These are phyloP conservation scores for Acanthoscelides obtectus DNA, from an alignment of 2,888 invertebrate genomes.

Conservation along the genomic window DNA sequence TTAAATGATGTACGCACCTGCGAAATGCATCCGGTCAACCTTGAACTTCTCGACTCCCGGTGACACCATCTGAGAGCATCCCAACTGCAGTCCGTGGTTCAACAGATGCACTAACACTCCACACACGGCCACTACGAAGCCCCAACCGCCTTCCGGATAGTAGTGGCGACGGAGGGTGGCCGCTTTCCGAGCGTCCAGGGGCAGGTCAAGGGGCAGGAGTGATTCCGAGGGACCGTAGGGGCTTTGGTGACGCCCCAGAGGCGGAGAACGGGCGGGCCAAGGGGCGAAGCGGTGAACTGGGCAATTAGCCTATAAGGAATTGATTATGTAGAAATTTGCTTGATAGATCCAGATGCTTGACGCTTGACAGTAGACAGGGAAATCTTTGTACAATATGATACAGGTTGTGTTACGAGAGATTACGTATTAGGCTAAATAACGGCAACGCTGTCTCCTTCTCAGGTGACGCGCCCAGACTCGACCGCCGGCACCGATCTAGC, in stretches of 20 bases:
- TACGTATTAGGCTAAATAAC: too few species aligned
- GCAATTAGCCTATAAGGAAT: conserved; percentile 21
- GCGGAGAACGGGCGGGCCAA: conserved; percentile 2
- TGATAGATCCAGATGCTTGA: too few species aligned
- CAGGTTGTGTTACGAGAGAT: too few species aligned
- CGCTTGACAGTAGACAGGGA: too few species aligned
- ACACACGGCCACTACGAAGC: conserved; percentile 73
- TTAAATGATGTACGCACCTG: conserved; percentile 54
- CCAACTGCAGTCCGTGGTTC: conserved; percentile 70
- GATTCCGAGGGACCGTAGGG: conserved; percentile 10
- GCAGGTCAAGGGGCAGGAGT: conserved; percentile 36
- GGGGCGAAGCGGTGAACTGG: conserved; percentile 29
- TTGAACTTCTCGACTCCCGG: conserved; percentile 59
- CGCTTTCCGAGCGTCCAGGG: conserved; percentile 44
- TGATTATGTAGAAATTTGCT: too few species aligned
- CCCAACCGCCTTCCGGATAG: conserved; percentile 86
- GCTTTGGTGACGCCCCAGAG: conserved; percentile 10
- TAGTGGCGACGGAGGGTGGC: conserved; percentile 61
- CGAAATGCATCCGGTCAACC: conserved; percentile 57
- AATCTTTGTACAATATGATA: too few species aligned
- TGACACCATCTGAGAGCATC: conserved; percentile 56
- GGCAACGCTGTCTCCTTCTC: too few species aligned
- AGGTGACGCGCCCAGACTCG: too few species aligned
- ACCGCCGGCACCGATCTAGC: too few species aligned
- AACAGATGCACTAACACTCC: conserved; percentile 69